A percentile compares a stretch with the other conserved stretches of the same genome.
Evolutionary conservation across 2,797 vertebrate genomes (phyloP).

Genomic region (Adrianichthys oophorus): DNA sequence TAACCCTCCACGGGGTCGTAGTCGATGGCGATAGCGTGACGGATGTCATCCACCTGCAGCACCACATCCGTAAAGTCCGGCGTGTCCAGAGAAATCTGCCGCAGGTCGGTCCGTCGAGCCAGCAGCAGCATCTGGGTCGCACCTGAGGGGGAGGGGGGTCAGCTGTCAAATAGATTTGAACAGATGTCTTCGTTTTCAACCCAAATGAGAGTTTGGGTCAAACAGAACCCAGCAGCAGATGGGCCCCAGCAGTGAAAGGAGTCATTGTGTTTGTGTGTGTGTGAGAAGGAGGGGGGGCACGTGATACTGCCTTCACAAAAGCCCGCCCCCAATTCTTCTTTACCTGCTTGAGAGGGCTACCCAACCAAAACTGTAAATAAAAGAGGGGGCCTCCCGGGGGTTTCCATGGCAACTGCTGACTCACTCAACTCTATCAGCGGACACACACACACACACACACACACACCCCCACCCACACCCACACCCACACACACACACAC

Average conservation of each 20-base stretch:
- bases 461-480: not conserved
- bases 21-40: slow-evolving; percentile 96
- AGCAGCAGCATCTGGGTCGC: slow-evolving; percentile 89
- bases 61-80: slow-evolving; percentile 95
- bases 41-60: slow-evolving; percentile 91
- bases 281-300: slow-evolving; percentile 38
- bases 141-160: slow-evolving; percentile 66
- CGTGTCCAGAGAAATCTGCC: slow-evolving; percentile 92
- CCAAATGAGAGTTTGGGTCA: too few relatives aligned
- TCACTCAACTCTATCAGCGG: slow-evolving; percentile 73
- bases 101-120: slow-evolving; percentile 90
- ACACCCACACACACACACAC: too few relatives aligned
- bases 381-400: slow-evolving; percentile 24
- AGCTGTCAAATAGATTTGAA: not conserved
- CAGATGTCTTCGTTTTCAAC: not conserved
- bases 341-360: slow-evolving; percentile 49
- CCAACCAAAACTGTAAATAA: slow-evolving; percentile 60
- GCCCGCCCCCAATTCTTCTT: slow-evolving; percentile 25
- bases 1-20: slow-evolving; percentile 93
- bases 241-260: slow-evolving; percentile 56
- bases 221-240: slow-evolving; percentile 31
- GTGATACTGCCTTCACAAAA: slow-evolving; percentile 58
- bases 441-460: slow-evolving; percentile 11
- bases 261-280: slow-evolving; percentile 60
- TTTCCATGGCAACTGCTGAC: slow-evolving; percentile 78